Evolutionary conservation across 92 coral and sea anemone genomes (phyloP).

Genomic region (Phymanthus crucifer): DNA sequence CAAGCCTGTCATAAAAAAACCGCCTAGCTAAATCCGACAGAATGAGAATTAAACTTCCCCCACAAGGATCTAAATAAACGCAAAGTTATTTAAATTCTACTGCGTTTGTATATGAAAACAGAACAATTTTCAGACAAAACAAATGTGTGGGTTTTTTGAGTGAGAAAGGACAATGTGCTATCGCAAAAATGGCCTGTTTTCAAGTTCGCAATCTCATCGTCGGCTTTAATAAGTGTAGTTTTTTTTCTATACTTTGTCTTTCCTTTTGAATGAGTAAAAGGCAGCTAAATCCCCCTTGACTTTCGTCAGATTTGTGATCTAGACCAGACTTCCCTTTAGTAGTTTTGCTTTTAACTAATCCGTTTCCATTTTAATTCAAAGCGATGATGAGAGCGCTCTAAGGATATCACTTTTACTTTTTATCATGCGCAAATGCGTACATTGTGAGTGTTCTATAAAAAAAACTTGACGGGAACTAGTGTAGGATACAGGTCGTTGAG

Average conservation of each 20-base stretch:
- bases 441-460: neutral
- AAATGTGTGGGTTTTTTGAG: neutral
- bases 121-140: no score
- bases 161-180: neutral
- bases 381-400: neutral
- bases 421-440: neutral
- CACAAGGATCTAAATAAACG: neutral
- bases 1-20: neutral
- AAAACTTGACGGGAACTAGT: no score
- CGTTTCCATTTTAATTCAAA: neutral
- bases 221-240: no score
- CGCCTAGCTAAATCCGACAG: neutral
- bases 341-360: neutral
- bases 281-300: neutral
- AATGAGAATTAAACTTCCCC: neutral
- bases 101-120: no score
- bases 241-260: no score
- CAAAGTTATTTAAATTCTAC: neutral
- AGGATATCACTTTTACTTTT: neutral
- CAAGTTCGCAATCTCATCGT: no score
- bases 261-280: neutral
- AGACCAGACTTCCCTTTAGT: neutral
- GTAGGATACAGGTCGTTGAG: no score
- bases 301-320: neutral
- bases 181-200: neutral